Conservation (phyloP, 2,113 vertebrate species). For the Vulpes vulpes region DNA sequence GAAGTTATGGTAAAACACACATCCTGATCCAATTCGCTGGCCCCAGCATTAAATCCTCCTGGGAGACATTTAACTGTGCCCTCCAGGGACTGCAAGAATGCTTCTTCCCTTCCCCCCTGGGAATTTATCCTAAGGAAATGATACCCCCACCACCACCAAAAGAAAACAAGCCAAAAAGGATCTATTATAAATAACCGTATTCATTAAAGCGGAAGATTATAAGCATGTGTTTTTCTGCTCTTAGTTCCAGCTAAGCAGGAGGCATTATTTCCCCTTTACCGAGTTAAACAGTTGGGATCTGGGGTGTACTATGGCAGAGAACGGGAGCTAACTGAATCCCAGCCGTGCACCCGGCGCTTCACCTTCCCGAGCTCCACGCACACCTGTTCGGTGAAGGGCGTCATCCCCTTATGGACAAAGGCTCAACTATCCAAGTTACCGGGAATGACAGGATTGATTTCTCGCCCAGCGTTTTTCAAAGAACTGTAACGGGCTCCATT, state of each 20-base stretch:
- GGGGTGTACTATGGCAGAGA: too few relatives aligned
- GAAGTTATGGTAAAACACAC: not conserved
- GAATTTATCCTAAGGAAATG: not conserved
- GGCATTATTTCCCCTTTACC: not conserved
- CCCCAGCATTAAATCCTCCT: not conserved
- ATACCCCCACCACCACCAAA: not conserved
- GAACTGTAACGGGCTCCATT: not conserved
- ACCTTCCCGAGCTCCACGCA: not conserved
- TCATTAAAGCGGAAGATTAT: not conserved
- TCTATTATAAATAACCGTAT: not conserved
- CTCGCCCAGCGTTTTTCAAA: constrained; percentile 25
- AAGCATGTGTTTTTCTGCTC: not conserved
- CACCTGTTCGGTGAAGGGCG: not conserved
- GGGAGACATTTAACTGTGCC: not conserved
- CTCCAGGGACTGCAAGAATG: not conserved
- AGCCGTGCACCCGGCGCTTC: not conserved
- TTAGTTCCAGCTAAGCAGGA: not conserved
- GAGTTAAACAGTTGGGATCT: not conserved
- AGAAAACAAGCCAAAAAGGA: not conserved
- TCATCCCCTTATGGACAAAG: not conserved
- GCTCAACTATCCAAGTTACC: not conserved
- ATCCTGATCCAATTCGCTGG: not conserved
- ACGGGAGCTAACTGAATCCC: not conserved
- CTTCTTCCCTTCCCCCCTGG: not conserved
- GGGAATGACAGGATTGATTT: not conserved